Evolutionary conservation across 2,888 invertebrate species (phyloP).

Genomic region (Xanthorhoe spadicearia): DNA sequence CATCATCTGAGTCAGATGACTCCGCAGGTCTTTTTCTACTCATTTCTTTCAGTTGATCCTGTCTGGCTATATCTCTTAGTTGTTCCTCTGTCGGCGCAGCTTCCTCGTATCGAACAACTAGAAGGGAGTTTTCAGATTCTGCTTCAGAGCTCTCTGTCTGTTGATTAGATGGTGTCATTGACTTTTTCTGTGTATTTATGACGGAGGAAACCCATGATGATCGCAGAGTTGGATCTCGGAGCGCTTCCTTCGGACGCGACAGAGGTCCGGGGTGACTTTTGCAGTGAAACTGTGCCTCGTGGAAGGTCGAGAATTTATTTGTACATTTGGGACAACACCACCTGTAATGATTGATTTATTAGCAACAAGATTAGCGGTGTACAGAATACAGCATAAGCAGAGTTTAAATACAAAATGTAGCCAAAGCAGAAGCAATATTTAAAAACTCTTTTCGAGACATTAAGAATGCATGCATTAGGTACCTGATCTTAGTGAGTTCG

Average conservation of each 20-base stretch:
- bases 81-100: slow-evolving; percentile 59
- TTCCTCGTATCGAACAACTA: slow-evolving; percentile 70
- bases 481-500: slow-evolving; percentile 75
- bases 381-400: slow-evolving; percentile 14
- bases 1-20: slow-evolving; percentile 65
- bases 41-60: slow-evolving; percentile 5
- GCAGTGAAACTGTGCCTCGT: slow-evolving; percentile 75
- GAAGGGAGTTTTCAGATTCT: slow-evolving; percentile 58
- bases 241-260: slow-evolving; percentile 62
- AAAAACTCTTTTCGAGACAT: not conserved
- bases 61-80: slow-evolving; percentile 5
- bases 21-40: slow-evolving; percentile 42
- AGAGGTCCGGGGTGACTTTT: slow-evolving; percentile 56
- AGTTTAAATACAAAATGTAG: not conserved
- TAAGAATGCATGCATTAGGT: slow-evolving; percentile 29
- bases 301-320: slow-evolving; percentile 65
- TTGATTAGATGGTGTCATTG: slow-evolving; percentile 45
- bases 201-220: slow-evolving; percentile 63
- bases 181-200: slow-evolving; percentile 56
- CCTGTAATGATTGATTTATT: slow-evolving; percentile 54
- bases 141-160: slow-evolving; percentile 19
- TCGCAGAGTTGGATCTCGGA: slow-evolving; percentile 58
- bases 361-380: slow-evolving; percentile 10
- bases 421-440: slow-evolving; percentile 5
- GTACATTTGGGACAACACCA: slow-evolving; percentile 73